phyloP scores from a whole-genome alignment of 2,797 vertebrate species.

The Myotis findleyi region DNA sequence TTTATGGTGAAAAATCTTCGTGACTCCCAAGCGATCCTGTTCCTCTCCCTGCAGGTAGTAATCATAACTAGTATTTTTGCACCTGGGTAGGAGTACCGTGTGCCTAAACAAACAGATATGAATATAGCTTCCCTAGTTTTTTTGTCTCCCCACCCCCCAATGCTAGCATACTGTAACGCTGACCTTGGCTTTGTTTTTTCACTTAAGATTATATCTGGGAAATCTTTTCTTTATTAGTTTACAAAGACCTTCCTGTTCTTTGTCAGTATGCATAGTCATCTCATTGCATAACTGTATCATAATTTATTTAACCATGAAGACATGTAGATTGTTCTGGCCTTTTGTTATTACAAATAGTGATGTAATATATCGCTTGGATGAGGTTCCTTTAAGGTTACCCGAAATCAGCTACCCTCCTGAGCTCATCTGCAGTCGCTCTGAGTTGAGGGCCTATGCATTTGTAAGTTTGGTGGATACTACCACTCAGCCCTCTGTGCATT shows the following conservation, averaged over 20 bases:
- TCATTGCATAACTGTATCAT: neutral
- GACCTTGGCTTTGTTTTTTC: neutral
- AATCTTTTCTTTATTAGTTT: neutral
- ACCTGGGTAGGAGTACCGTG: neutral
- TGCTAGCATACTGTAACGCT: neutral
- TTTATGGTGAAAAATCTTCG: neutral
- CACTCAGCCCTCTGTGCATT: neutral
- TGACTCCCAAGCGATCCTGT: neutral
- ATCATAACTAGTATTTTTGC: neutral
- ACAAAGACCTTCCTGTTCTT: slow-evolving; percentile 27
- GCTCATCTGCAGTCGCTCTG: neutral
- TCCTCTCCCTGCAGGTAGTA: neutral
- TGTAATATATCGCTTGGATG: neutral
- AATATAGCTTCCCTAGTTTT: neutral
- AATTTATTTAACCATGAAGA: neutral
- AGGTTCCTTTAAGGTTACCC: neutral
- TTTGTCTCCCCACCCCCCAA: neutral
- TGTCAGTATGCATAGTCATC: neutral
- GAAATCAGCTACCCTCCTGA: neutral
- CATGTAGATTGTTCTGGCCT: neutral
- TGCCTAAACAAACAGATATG: neutral
- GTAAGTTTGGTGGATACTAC: neutral
- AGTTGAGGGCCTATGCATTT: neutral
- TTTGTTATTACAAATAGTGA: neutral
- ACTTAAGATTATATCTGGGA: neutral